Evolutionary conservation across 2,797 vertebrate species (phyloP), one percentile per base, ranked within the genome.

Genomic region (Amphiprion clarkii): DNA sequence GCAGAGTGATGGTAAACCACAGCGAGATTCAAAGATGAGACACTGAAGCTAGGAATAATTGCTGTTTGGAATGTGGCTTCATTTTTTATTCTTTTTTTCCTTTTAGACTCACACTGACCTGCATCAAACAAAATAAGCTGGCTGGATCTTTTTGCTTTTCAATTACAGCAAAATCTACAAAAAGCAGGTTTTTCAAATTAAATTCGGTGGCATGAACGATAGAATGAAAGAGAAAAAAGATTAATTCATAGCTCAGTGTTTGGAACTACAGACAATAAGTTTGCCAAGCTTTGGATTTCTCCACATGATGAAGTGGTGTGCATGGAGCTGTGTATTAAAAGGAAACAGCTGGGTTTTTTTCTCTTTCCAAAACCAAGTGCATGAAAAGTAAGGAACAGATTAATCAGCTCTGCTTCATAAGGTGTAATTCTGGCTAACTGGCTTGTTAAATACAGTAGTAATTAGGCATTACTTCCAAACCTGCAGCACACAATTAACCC

Each of bases 1-100:
- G 74, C 62, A 66, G 74, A 51, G 27, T 40, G 67, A 78, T 4
- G 59, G 74, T 51, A 78, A 87, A 51, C 63, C 44, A 8, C 70
- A 48, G 55, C 21, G 62, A 75, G 80, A 82, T 40, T 60, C 40
- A 42, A 36, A 49, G 40, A 78, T 23, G 44, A 69, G 6, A 49
- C 58, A 23, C 21, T 70, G 60, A 76, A 60, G 67, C 70, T 19
- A 23, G 58, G 44, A 56, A 74, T 79, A 71, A 80, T 21, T 76
- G 54, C 27, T 14, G 39, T 51, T 51, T 54, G 48, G 2, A 59
- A 63, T 21, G 49, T 36, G 62, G 23, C 25, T 53, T 31, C 16
- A 36, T 46, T 60, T 19, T 23, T 25, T 27, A 17, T 40, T 12
- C 11, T 7, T 58, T 2, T 29, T 39, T 39, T 12, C 10, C 9